Conservation (phyloP, 2,888 invertebrate genomes). For the Drosophila demipolita region DNA sequence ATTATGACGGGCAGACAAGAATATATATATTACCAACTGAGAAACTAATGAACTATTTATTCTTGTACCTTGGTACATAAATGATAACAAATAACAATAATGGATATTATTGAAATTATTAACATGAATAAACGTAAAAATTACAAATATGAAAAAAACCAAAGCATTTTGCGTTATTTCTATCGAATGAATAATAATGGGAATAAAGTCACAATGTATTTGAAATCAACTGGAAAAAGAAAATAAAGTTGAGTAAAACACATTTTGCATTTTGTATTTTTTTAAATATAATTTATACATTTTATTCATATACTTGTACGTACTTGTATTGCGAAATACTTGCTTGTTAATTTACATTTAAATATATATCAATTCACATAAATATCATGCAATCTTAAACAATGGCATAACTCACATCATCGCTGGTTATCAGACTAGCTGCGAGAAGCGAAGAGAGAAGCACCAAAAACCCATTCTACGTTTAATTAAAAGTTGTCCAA, state of each 20-base stretch:
- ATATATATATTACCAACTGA: constrained; percentile 30
- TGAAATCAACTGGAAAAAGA: background rate
- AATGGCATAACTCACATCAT: constrained; percentile 17
- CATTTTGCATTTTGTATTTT: constrained; percentile 18
- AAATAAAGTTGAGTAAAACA: background rate
- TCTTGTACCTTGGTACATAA: constrained; percentile 42
- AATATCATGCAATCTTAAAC: constrained; percentile 46
- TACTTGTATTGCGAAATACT: constrained; percentile 53
- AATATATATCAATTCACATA: constrained; percentile 69
- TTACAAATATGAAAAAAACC: constrained; percentile 33
- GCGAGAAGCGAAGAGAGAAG: constrained; percentile 9
- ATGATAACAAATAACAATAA: constrained; percentile 48
- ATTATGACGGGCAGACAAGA: constrained; percentile 28
- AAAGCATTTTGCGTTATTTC: background rate
- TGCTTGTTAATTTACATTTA: constrained; percentile 62
- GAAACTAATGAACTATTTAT: constrained; percentile 44
- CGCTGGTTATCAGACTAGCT: background rate
- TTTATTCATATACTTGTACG: constrained; percentile 46
- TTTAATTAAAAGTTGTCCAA: background rate
- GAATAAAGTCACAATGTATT: background rate
- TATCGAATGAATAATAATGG: background rate
- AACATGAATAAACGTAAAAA: constrained; percentile 66
- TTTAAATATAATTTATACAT: constrained; percentile 49
- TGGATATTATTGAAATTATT: constrained; percentile 56
- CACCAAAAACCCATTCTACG: background rate